Percentiles rank a stretch among this genome's conserved stretches.
These are phyloP conservation scores for Tachuris rubrigastra DNA, from an alignment of 2,113 vertebrate species.

Conservation along the genomic window DNA sequence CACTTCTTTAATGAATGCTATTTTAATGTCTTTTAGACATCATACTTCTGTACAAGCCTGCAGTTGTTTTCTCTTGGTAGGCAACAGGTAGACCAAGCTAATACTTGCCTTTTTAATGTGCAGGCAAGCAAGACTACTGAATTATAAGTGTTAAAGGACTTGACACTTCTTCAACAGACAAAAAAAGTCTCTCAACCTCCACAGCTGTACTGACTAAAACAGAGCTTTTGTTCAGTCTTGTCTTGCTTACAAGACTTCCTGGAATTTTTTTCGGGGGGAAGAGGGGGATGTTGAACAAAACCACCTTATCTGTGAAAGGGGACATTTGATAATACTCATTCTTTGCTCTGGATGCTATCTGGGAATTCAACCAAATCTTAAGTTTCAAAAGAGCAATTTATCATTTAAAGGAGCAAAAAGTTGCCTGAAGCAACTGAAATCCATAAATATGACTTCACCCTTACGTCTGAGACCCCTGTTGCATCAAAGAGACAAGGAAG, in stretches of 20 bases:
- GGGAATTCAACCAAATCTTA: constrained; percentile 47
- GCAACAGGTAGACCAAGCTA: neutral
- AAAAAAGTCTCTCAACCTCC: neutral
- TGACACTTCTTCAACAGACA: neutral
- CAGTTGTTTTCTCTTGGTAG: neutral
- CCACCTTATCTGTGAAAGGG: constrained; percentile 20
- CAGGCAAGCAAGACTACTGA: neutral
- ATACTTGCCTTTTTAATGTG: neutral
- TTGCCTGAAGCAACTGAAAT: constrained; percentile 14
- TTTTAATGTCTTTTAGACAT: neutral
- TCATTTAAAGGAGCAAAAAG: constrained; percentile 34
- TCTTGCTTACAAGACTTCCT: constrained; percentile 9
- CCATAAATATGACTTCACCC: constrained; percentile 18
- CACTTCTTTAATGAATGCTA: neutral
- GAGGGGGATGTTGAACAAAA: neutral
- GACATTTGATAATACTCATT: constrained; percentile 30
- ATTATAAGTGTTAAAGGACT: neutral
- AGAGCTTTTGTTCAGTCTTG: constrained; percentile 40
- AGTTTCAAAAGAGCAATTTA: constrained; percentile 37
- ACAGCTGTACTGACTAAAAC: constrained; percentile 37
- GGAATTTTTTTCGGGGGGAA: neutral
- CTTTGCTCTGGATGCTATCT: constrained; percentile 27
- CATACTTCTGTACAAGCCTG: neutral
- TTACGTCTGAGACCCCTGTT: neutral
- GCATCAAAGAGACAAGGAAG: constrained; percentile 36